phyloP scores from a whole-genome alignment of 2,113 vertebrate genomes.

The Ophiodon elongatus region DNA sequence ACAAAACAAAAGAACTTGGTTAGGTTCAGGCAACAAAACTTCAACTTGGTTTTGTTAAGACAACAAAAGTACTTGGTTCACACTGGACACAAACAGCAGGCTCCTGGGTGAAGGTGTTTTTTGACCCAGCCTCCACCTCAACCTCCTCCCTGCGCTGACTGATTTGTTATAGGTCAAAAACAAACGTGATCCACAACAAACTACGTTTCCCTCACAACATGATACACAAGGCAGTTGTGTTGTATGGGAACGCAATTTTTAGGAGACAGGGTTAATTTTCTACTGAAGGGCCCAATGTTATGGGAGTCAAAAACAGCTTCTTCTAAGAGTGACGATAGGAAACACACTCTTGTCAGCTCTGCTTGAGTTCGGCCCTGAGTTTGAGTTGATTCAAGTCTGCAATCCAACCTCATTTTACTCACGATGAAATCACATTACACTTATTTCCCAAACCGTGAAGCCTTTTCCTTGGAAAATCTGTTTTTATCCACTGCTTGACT shows the following conservation, averaged over 20 bases:
- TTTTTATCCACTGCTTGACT: slow-evolving; percentile 35
- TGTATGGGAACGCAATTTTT: not conserved
- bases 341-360: slow-evolving; percentile 25
- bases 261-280: no score
- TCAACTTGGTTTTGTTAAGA: no score
- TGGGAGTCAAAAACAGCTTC: not conserved
- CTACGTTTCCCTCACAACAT: not conserved
- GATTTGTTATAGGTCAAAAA: not conserved
- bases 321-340: slow-evolving; percentile 16
- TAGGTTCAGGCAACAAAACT: no score
- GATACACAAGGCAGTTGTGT: not conserved
- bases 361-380: slow-evolving; percentile 1
- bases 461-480: slow-evolving; percentile 55
- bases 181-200: not conserved
- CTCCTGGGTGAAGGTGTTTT: not conserved
- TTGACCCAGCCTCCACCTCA: not conserved
- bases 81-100: no score
- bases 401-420: slow-evolving; percentile 35
- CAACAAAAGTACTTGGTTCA: no score
- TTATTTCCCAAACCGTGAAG: slow-evolving; percentile 33
- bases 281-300: not conserved
- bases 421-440: slow-evolving; percentile 29
- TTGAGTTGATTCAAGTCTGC: slow-evolving; percentile 36
- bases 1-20: no score
- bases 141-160: not conserved